Conservation (phyloP, 2,113 vertebrate species). For the Oreochromis aureus region DNA sequence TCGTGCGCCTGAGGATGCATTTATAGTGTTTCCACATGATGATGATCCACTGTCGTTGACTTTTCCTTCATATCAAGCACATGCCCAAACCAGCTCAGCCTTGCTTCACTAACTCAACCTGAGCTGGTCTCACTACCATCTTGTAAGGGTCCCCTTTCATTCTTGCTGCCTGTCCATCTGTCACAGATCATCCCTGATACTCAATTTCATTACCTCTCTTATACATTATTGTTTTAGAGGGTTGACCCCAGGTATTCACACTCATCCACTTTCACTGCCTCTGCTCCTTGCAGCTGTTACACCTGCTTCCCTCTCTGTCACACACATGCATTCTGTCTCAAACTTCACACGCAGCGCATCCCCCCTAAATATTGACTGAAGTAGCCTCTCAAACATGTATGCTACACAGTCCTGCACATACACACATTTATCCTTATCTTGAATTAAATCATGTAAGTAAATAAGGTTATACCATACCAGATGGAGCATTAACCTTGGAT, state of each 20-base stretch:
- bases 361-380: not conserved
- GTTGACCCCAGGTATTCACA: not conserved
- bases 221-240: not conserved
- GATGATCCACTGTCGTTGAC: not conserved
- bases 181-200: not conserved
- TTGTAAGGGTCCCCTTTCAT: not conserved
- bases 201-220: not conserved
- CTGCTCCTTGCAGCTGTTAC: not conserved
- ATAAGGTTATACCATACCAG: not conserved
- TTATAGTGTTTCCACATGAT: not conserved
- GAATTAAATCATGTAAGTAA: not conserved
- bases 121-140: not conserved
- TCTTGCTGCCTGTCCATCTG: not conserved
- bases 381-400: not conserved
- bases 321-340: not conserved
- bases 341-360: not conserved
- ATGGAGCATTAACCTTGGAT: not conserved
- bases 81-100: not conserved
- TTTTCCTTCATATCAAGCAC: not conserved
- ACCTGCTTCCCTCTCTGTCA: not conserved
- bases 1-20: not conserved
- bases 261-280: not conserved
- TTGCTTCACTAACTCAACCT: not conserved
- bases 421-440: not conserved
- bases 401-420: not conserved